Conservation (phyloP, 1,140 invertebrate genomes). For the Eumeta japonica region DNA sequence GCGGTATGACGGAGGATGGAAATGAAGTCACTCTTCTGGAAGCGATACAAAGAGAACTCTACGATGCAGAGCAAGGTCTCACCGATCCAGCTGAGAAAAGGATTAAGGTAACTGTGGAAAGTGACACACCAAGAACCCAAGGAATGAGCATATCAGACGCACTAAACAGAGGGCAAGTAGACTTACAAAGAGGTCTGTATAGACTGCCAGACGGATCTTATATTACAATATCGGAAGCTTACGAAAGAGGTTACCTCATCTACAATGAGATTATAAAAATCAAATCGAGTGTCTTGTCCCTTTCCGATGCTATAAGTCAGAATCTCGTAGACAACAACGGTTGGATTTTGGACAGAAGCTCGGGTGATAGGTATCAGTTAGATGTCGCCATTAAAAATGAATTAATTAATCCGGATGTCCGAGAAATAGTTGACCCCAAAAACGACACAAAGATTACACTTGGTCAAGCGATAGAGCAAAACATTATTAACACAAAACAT, state of each 20-base stretch:
- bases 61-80: slow-evolving; percentile 76
- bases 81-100: slow-evolving; percentile 68
- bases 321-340: slow-evolving; percentile 77
- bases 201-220: slow-evolving; percentile 65
- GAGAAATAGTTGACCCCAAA: slow-evolving; percentile 79
- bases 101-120: slow-evolving; percentile 73
- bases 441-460: slow-evolving; percentile 79
- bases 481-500: slow-evolving; percentile 75
- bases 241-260: slow-evolving; percentile 70
- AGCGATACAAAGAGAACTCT: slow-evolving; percentile 85
- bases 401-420: slow-evolving; percentile 71
- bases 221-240: slow-evolving; percentile 78
- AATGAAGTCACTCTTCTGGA: slow-evolving; percentile 79
- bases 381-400: slow-evolving; percentile 76
- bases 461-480: slow-evolving; percentile 71
- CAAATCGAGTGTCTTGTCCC: slow-evolving; percentile 70
- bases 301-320: slow-evolving; percentile 80
- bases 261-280: slow-evolving; percentile 72
- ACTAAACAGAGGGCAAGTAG: slow-evolving; percentile 74
- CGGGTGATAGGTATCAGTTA: slow-evolving; percentile 76
- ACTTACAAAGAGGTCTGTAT: slow-evolving; percentile 74
- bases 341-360: slow-evolving; percentile 79
- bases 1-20: slow-evolving; percentile 76
- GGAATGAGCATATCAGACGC: slow-evolving; percentile 72
- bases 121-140: slow-evolving; percentile 54